A percentile compares a stretch with the other conserved stretches of the same genome.
phyloP scores from a whole-genome alignment of 2,888 invertebrate genomes.

The Meta bourneti region DNA sequence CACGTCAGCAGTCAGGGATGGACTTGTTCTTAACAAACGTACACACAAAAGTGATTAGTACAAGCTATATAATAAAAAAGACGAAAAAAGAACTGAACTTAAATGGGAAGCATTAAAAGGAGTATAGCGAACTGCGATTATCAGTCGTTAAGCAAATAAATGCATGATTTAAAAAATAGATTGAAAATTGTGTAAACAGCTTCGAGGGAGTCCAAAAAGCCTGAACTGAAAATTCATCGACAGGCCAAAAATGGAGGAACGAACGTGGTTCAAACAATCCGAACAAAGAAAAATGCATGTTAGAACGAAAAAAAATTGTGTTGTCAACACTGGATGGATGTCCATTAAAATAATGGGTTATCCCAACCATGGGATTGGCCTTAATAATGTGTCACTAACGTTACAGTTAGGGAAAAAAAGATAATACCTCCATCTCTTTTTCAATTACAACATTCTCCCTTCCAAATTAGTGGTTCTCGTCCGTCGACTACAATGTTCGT shows the following conservation, averaged over 20 bases:
- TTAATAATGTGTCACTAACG: constrained; percentile 52
- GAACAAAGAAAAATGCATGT: not conserved
- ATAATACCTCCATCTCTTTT: constrained; percentile 24
- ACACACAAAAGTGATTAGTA: too few relatives aligned
- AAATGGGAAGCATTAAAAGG: too few relatives aligned
- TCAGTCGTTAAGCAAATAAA: too few relatives aligned
- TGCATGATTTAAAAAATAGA: too few relatives aligned
- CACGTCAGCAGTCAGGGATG: too few relatives aligned
- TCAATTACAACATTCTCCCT: constrained; percentile 63
- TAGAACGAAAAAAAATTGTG: constrained; percentile 37
- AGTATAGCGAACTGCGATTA: too few relatives aligned
- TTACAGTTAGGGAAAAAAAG: constrained; percentile 1
- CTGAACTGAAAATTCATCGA: not conserved
- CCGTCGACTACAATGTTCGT: constrained; percentile 38
- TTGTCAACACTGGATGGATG: constrained; percentile 46
- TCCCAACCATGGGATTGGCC: constrained; percentile 55
- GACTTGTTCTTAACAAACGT: too few relatives aligned
- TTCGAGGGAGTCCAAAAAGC: too few relatives aligned
- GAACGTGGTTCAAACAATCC: not conserved
- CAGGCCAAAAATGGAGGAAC: constrained; percentile 47
- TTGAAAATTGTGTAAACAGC: too few relatives aligned
- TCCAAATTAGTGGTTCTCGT: constrained; percentile 43
- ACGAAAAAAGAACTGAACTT: too few relatives aligned
- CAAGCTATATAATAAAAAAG: too few relatives aligned
- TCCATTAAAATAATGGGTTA: constrained; percentile 68